Evolutionary conservation across 2,113 vertebrate species (phyloP).

Genomic region (Gopherus flavomarginatus): DNA sequence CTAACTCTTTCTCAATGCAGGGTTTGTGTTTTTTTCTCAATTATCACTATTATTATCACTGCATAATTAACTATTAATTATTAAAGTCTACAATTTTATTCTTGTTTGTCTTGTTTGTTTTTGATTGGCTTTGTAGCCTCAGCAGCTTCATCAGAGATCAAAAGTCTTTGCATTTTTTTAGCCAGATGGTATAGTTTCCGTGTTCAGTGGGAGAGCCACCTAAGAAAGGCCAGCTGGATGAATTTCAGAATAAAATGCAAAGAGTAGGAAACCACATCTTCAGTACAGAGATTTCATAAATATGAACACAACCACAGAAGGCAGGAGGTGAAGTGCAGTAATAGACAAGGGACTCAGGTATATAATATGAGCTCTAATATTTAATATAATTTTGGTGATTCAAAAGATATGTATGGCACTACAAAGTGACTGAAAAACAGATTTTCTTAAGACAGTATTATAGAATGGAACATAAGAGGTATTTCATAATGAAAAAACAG

Average conservation of each 20-base stretch:
- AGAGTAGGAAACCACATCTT: conserved; percentile 13
- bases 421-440: not conserved
- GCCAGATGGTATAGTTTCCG: conserved; percentile 20
- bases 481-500: not conserved
- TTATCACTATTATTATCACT: not conserved
- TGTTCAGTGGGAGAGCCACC: not conserved
- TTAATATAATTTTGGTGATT: not conserved
- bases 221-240: not conserved
- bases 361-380: not conserved
- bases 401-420: not conserved
- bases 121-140: conserved; percentile 12
- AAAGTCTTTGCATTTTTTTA: conserved; percentile 26
- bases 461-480: conserved; percentile 6
- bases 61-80: not conserved
- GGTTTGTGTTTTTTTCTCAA: not conserved
- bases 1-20: not conserved
- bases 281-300: not conserved
- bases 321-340: not conserved
- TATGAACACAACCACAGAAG: not conserved
- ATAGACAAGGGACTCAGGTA: not conserved
- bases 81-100: not conserved
- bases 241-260: conserved; percentile 13
- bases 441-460: not conserved
- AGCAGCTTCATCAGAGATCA: conserved; percentile 9
- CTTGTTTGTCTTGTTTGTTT: not conserved